Conservation (phyloP, 2,888 invertebrate species). For the Petrolisthes cinctipes region DNA sequence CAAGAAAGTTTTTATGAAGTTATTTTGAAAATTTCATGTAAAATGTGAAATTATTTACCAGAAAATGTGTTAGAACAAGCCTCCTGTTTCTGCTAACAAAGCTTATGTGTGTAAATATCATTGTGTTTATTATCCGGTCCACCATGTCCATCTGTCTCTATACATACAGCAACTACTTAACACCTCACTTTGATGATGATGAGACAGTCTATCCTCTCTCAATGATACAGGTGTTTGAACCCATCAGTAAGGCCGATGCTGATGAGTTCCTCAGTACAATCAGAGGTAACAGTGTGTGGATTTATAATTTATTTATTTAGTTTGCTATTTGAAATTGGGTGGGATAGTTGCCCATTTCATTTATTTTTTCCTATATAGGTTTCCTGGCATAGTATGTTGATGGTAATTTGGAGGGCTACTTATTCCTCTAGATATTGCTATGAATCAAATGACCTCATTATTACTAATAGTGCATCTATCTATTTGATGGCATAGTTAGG, state of each 20-base stretch:
- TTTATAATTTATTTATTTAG: not conserved
- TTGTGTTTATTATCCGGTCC: not conserved
- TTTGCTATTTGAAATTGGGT: not conserved
- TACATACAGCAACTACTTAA: constrained; percentile 62
- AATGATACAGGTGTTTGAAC: constrained; percentile 61
- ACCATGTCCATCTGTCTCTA: constrained; percentile 61
- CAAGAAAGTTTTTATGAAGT: no score
- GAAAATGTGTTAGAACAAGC: no score
- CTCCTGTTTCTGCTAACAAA: no score
- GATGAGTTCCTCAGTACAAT: constrained; percentile 57
- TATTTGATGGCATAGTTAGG: no score
- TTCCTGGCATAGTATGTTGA: no score
- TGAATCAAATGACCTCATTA: no score
- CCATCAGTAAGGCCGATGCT: constrained; percentile 42
- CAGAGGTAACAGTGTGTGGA: constrained; percentile 47
- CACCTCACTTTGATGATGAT: constrained; percentile 55
- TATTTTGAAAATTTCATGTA: no score
- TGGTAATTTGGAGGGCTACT: no score
- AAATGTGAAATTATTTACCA: no score
- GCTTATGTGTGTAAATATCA: no score
- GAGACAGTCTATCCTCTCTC: constrained; percentile 63
- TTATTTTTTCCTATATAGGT: not conserved
- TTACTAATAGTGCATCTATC: no score
- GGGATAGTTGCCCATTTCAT: not conserved
- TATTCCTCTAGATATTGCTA: no score